Conservation (phyloP, 2,888 invertebrate species). For the Brachyopa scutellaris region DNA sequence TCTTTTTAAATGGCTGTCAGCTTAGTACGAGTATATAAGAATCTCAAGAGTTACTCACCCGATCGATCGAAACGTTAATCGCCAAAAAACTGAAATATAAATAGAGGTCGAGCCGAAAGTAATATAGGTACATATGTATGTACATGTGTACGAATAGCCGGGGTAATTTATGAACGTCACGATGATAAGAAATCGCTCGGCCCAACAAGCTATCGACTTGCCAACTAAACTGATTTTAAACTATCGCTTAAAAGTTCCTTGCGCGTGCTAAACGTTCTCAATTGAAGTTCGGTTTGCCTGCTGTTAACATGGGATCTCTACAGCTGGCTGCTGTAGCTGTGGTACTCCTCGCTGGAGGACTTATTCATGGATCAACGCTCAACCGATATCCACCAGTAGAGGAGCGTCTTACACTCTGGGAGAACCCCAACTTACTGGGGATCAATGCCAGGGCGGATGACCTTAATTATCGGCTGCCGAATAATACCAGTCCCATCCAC, state of each 20-base stretch:
- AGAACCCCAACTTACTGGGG: conserved; percentile 7
- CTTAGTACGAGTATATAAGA: neutral
- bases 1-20: neutral
- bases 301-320: conserved; percentile 37
- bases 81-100: too few species aligned
- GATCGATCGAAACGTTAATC: neutral
- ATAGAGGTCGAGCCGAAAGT: too few species aligned
- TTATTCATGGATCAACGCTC: conserved; percentile 41
- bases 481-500: conserved; percentile 82
- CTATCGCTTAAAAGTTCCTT: conserved; percentile 25
- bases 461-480: conserved; percentile 83
- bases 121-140: too few species aligned
- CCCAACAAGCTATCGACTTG: conserved; percentile 1
- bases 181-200: conserved; percentile 22
- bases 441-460: conserved; percentile 26
- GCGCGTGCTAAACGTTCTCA: neutral
- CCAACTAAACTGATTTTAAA: neutral
- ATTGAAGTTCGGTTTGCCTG: conserved; percentile 16
- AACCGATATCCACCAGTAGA: conserved; percentile 43
- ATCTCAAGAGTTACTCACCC: neutral
- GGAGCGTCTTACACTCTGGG: neutral
- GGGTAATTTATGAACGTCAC: conserved; percentile 22
- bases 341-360: conserved; percentile 17
- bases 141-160: neutral
- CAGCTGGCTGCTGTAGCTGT: conserved; percentile 10